Conservation (phyloP, 2,113 vertebrate species). For the Hoplias malabaricus region DNA sequence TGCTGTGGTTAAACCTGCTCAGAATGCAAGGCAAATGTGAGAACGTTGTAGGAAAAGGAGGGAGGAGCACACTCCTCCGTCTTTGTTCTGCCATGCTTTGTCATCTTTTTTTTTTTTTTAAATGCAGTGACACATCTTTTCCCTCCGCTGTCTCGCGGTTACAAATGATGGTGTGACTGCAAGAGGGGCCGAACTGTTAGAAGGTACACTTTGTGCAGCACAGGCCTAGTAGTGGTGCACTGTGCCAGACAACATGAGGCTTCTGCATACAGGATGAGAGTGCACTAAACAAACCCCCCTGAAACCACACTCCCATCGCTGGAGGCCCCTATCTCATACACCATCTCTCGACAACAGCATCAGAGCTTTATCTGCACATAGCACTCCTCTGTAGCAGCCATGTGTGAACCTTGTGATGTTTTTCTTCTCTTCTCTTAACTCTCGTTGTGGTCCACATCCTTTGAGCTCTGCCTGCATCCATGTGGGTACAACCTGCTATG, state of each 20-base stretch:
- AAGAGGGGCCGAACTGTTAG: not conserved
- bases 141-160: not conserved
- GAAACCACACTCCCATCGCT: slow-evolving; percentile 54
- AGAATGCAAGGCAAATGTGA: slow-evolving; percentile 25
- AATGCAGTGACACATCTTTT: slow-evolving; percentile 29
- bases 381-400: slow-evolving; percentile 30
- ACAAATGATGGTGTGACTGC: not conserved
- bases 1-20: slow-evolving; percentile 54
- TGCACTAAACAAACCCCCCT: slow-evolving; percentile 19
- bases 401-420: slow-evolving; percentile 16
- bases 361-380: slow-evolving; percentile 44
- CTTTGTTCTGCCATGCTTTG: slow-evolving; percentile 20
- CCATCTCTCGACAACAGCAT: slow-evolving; percentile 58
- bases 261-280: slow-evolving; percentile 36
- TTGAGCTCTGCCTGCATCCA: not conserved
- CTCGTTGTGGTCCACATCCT: slow-evolving; percentile 24
- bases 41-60: slow-evolving; percentile 21
- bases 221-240: not conserved
- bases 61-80: not conserved
- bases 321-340: slow-evolving; percentile 53
- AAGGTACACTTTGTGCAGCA: not conserved
- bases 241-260: not conserved
- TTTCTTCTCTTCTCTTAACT: slow-evolving; percentile 21
- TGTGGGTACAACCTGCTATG: not conserved
- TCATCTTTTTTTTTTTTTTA: slow-evolving; percentile 39